Evolutionary conservation across 2,888 invertebrate species (phyloP), one percentile per base, ranked within the genome.

Genomic region (Yponomeuta cagnagella): DNA sequence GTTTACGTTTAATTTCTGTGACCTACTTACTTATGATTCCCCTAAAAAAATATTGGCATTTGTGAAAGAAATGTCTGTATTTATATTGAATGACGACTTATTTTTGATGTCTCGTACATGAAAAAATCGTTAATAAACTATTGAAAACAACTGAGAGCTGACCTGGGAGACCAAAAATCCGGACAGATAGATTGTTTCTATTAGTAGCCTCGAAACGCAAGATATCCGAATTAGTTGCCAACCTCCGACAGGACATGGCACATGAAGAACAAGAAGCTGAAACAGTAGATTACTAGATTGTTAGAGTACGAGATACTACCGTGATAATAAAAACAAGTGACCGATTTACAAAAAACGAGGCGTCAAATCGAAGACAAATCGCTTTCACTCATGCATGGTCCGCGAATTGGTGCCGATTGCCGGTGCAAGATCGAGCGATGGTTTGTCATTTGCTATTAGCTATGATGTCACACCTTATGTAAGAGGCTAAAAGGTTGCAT

Each of bases 1-100:
- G 68, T 68, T 68, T 68, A 31, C 30, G 31, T 66, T 58, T 12
- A 31, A 68, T 68, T 68, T 68, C 15, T 30, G 48, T 68, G 68
- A 52, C 68, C 68, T 68, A 52, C 23, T 30, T 68, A 52, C 23
- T 10, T 68, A 68, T 68, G 30, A 43, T 43, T 12, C 15, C 3
- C 12, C 8, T 58, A 58, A 58, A 58, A 9, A 12, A 15, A 15
- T 58, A 58, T 58, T 58, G 12, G 1, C 12, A 33, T 12, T 65
- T 33, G 33, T 65, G 10, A 65, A 65, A 65, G 33, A 65, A 33
- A 33, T 63, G 63, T 63, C 8, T 63, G 9, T 23, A 23, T 9
- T 52, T 15, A 58, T 15, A 15, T 12, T 15, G 43, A 43, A 43
- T 43, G 52, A 58, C 52, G 52, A 58, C 15, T 58, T 58, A 12